phyloP scores from a whole-genome alignment of 2,888 invertebrate genomes.

The Candidula unifasciata region DNA sequence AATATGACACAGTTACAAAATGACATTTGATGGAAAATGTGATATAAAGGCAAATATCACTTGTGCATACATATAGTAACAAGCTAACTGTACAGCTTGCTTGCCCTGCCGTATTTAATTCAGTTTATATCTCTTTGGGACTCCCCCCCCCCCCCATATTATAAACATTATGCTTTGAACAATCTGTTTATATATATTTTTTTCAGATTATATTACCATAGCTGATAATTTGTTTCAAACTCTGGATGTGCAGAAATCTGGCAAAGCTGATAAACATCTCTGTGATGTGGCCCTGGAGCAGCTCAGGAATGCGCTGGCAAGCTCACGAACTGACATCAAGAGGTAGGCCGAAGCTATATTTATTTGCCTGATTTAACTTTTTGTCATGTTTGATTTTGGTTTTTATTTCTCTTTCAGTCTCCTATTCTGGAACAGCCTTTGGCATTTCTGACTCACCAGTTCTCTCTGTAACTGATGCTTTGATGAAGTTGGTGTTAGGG shows the following conservation, averaged over 20 bases:
- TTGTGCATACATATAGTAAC: too few relatives aligned
- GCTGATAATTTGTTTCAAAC: slow-evolving; percentile 65
- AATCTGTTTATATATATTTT: neutral
- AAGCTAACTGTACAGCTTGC: too few relatives aligned
- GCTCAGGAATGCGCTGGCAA: slow-evolving; percentile 65
- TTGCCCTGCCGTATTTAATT: too few relatives aligned
- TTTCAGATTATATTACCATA: slow-evolving; percentile 69
- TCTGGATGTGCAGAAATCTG: slow-evolving; percentile 66
- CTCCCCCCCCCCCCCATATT: too few relatives aligned
- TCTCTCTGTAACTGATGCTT: too few relatives aligned
- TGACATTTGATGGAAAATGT: too few relatives aligned
- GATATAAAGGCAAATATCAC: too few relatives aligned
- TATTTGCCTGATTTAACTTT: neutral
- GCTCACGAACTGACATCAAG: slow-evolving; percentile 62
- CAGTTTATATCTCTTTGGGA: too few relatives aligned
- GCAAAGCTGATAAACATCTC: slow-evolving; percentile 69
- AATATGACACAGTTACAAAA: too few relatives aligned
- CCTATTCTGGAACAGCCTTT: too few relatives aligned
- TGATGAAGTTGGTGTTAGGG: too few relatives aligned
- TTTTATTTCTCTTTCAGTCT: neutral
- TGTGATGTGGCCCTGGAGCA: slow-evolving; percentile 71
- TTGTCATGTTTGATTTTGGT: neutral
- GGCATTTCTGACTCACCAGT: too few relatives aligned
- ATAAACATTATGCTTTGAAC: neutral
- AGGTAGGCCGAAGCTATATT: slow-evolving; percentile 55